A percentile compares a stretch with the other conserved stretches of the same genome.
phyloP scores from a whole-genome alignment of 2,888 invertebrate species.

The Caradrina clavipalpis region DNA sequence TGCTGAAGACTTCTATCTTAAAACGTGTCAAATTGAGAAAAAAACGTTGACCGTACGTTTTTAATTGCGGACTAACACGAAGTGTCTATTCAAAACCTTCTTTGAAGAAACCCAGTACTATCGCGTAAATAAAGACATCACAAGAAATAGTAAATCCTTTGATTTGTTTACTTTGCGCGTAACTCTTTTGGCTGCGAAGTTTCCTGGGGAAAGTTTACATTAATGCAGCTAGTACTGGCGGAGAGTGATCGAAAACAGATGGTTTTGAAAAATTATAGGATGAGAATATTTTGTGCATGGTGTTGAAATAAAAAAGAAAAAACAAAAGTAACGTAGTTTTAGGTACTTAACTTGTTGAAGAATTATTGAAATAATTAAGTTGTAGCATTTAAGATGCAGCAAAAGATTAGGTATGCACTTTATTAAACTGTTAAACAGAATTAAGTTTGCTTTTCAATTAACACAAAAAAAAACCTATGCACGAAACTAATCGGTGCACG shows the following conservation, averaged over 20 bases:
- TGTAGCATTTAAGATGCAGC: no score
- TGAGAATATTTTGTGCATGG: background rate
- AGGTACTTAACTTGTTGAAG: background rate
- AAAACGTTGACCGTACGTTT: conserved; percentile 1
- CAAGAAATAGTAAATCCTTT: conserved; percentile 65
- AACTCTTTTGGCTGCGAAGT: conserved; percentile 46
- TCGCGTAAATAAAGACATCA: conserved; percentile 60
- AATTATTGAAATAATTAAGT: background rate
- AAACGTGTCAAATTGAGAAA: conserved; percentile 5
- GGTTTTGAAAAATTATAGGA: conserved; percentile 39
- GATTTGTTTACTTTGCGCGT: conserved; percentile 54
- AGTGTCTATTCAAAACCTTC: conserved; percentile 31
- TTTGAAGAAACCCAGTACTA: conserved; percentile 45
- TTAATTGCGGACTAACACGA: conserved; percentile 17
- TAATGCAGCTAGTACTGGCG: conserved; percentile 34
- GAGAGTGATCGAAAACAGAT: conserved; percentile 55
- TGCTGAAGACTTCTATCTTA: no score
- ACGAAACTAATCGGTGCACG: conserved; percentile 19
- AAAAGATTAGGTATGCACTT: background rate
- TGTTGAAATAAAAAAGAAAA: conserved; percentile 13
- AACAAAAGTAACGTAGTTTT: background rate
- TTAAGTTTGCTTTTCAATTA: conserved; percentile 31
- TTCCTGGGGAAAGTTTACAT: conserved; percentile 59
- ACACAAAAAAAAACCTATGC: background rate
- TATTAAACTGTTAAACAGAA: background rate